A percentile compares a stretch with the other conserved stretches of the same genome.
phyloP scores from a whole-genome alignment of 2,797 vertebrate species.

The Micromesistius poutassou region DNA sequence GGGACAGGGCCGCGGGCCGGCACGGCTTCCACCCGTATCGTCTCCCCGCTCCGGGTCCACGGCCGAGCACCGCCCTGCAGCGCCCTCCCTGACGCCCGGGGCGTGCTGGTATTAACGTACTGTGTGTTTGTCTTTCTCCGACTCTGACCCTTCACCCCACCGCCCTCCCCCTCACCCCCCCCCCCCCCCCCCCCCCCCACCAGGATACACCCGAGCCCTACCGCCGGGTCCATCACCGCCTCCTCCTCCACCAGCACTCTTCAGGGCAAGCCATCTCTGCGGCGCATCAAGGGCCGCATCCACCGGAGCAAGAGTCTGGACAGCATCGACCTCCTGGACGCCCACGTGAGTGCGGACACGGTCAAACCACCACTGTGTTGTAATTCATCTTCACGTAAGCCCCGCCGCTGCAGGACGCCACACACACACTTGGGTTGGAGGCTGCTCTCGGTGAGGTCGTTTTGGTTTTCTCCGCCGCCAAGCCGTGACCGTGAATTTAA shows the following conservation, averaged over 20 bases:
- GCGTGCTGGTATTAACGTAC: not conserved
- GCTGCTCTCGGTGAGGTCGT: not conserved
- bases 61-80: too few species aligned
- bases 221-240: slow-evolving; percentile 82
- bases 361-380: too few species aligned
- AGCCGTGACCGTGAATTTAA: not conserved
- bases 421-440: not conserved
- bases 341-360: slow-evolving; percentile 81
- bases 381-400: too few species aligned
- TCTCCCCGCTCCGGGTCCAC: not conserved
- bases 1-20: too few species aligned
- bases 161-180: not conserved
- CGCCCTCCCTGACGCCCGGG: too few species aligned
- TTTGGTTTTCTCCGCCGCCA: not conserved
- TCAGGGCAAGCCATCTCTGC: slow-evolving; percentile 93
- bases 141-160: not conserved
- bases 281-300: slow-evolving; percentile 93
- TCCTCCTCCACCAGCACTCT: slow-evolving; percentile 78
- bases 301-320: slow-evolving; percentile 95
- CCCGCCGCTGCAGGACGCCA: too few species aligned
- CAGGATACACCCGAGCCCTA: slow-evolving; percentile 90
- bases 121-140: not conserved
- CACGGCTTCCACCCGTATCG: not conserved
- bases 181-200: slow-evolving; percentile 29
- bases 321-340: slow-evolving; percentile 91